Conservation (phyloP, 2,797 vertebrate species). For the Catharus ustulatus region DNA sequence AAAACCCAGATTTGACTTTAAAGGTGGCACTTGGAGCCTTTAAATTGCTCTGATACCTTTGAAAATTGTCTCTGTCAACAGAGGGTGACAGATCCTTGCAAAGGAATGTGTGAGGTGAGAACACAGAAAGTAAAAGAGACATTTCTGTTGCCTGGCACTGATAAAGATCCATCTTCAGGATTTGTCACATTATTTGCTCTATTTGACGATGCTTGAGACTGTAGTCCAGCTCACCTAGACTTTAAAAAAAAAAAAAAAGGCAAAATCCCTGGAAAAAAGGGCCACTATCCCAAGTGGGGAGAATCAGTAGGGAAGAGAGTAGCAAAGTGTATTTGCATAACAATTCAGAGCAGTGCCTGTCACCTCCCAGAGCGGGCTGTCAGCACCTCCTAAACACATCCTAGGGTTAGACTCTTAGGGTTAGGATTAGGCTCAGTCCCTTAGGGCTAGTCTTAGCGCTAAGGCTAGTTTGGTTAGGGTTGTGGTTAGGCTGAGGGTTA, state of each 20-base stretch:
- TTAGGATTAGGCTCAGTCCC: no score
- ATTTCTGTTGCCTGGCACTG: not conserved
- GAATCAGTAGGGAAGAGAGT: not conserved
- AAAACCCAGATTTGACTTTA: not conserved
- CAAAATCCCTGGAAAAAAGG: not conserved
- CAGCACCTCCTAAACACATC: slow-evolving; percentile 10
- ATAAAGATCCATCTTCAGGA: not conserved
- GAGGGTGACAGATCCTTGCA: slow-evolving; percentile 16
- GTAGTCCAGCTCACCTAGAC: not conserved
- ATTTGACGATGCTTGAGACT: not conserved
- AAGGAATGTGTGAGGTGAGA: not conserved
- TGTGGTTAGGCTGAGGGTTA: no score
- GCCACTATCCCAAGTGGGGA: not conserved
- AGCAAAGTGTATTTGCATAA: slow-evolving; percentile 42
- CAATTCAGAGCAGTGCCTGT: slow-evolving; percentile 49
- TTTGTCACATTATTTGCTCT: not conserved
- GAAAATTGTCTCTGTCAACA: slow-evolving; percentile 26
- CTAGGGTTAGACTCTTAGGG: not conserved
- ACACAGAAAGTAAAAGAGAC: not conserved
- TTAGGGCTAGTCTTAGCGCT: no score
- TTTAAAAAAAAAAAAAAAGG: not conserved
- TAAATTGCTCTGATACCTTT: not conserved
- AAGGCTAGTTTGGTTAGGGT: no score
- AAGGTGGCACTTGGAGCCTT: not conserved
- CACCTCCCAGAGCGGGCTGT: not conserved